These are phyloP conservation scores for Sepiola atlantica DNA, from an alignment of 2,888 invertebrate genomes.

Conservation along the genomic window DNA sequence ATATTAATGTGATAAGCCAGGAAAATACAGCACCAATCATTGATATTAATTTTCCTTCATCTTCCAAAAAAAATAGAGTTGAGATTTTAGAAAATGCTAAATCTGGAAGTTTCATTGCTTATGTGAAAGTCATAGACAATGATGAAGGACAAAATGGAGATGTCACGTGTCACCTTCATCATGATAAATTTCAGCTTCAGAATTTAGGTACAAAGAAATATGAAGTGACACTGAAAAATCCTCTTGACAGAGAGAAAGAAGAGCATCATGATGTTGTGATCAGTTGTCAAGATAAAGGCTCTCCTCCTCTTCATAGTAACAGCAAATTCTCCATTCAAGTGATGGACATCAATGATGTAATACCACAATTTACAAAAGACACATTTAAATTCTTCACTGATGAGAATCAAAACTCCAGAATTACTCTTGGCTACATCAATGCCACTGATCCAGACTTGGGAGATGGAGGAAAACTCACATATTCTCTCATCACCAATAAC, in stretches of 20 bases:
- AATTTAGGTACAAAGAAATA: not conserved
- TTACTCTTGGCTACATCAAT: slow-evolving; percentile 1
- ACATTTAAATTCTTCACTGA: slow-evolving; percentile 32
- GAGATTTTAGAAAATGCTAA: not conserved
- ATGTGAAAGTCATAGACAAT: not conserved
- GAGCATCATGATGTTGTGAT: not conserved
- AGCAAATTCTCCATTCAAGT: slow-evolving; percentile 1
- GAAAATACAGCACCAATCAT: not conserved
- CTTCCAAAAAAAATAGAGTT: not conserved
- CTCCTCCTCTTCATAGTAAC: slow-evolving; percentile 22
- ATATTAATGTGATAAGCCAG: not conserved
- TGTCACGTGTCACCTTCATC: not conserved
- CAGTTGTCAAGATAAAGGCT: slow-evolving; percentile 32
- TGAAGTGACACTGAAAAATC: not conserved
- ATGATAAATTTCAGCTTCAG: slow-evolving; percentile 3
- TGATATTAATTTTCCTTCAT: not conserved
- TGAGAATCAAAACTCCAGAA: not conserved
- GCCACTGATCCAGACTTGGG: slow-evolving; percentile 14
- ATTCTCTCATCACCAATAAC: not conserved
- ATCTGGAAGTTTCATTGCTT: not conserved
- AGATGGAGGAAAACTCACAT: not conserved
- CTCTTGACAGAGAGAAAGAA: not conserved
- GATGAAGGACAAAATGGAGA: not conserved
- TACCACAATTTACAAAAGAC: not conserved
- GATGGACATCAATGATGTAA: not conserved